Evolutionary conservation across 2,113 vertebrate genomes (phyloP), one percentile per base, ranked within the genome.

Genomic region (Ptyas mucosa): DNA sequence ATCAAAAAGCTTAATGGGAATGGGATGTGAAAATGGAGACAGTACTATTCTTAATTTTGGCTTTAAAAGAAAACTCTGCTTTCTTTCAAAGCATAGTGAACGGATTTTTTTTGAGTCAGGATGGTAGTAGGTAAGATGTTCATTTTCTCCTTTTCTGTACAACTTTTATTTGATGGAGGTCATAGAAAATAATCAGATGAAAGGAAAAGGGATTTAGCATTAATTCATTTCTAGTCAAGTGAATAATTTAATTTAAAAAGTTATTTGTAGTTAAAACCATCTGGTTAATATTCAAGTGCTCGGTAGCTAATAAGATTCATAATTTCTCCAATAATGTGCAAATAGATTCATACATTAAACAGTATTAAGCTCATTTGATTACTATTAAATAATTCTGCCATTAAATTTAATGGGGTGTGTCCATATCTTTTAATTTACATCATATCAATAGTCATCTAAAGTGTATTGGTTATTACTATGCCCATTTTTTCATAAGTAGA

Each of bases 1-100:
- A 21, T 43, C 75, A 81, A 43, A 81, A 81, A 87, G 55, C 4
- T 0, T 85, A 93, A 94, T 94, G 64, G 93, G 34, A 90, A 15
- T 86, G 53, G 58, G 95, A 91, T 3, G 5, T 49, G 24, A 93
- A 58, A 89, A 92, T 93, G 43, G 69, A 93, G 51, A 29, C 34
- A 43, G 11, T 55, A 57, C 52, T n/a, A 10, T 2, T 92, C 49
- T 69, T 86, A 24, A 51, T 91, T 49, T 87, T 4, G 0, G 46
- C 0, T 29, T 0, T 34, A 29, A 69, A 69, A 69, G 64, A 69
- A 69, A 69, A 69, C 64, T 69, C 64, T 69, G 64, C 26, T 81
- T 23, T 92, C 29, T 39, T 64, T 75, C 92, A 91, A 85, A 0
- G 3, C 46, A 92, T 91, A 91, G 46, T 52, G 10, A 93, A 87